Conservation (phyloP, 2,888 invertebrate genomes). For the Archips xylosteana region DNA sequence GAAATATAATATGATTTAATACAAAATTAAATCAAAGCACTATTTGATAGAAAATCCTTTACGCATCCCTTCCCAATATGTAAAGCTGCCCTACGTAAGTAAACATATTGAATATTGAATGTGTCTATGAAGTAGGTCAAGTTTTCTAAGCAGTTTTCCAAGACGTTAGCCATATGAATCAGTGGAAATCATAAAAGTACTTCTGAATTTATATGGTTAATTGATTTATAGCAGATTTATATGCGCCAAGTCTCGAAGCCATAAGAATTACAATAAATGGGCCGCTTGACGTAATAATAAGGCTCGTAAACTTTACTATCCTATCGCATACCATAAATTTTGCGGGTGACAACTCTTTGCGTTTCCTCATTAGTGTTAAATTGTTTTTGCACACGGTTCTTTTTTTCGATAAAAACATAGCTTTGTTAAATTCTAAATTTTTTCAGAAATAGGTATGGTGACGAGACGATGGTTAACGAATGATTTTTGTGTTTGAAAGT, state of each 20-base stretch:
- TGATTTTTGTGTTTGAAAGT: not conserved
- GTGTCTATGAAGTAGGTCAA: constrained; percentile 5
- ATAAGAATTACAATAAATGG: constrained; percentile 59
- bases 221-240: constrained; percentile 54
- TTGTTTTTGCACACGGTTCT: not conserved
- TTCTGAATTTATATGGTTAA: constrained; percentile 43
- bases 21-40: not conserved
- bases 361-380: constrained; percentile 5
- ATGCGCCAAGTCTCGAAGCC: constrained; percentile 43
- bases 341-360: constrained; percentile 1
- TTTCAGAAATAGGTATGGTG: no score
- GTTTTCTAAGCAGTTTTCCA: not conserved
- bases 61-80: not conserved
- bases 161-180: constrained; percentile 10
- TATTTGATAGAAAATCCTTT: not conserved
- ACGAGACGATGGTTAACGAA: not conserved
- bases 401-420: not conserved
- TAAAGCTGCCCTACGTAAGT: not conserved
- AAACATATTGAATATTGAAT: not conserved
- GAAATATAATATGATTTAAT: no score
- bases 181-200: constrained; percentile 16
- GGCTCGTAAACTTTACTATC: constrained; percentile 64
- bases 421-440: not conserved
- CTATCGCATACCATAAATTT: constrained; percentile 28
- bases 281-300: constrained; percentile 63